Percentiles rank a stretch among this genome's conserved stretches.
Evolutionary conservation across 2,888 invertebrate genomes (phyloP).

Genomic region (Oxyteleia sp.): DNA sequence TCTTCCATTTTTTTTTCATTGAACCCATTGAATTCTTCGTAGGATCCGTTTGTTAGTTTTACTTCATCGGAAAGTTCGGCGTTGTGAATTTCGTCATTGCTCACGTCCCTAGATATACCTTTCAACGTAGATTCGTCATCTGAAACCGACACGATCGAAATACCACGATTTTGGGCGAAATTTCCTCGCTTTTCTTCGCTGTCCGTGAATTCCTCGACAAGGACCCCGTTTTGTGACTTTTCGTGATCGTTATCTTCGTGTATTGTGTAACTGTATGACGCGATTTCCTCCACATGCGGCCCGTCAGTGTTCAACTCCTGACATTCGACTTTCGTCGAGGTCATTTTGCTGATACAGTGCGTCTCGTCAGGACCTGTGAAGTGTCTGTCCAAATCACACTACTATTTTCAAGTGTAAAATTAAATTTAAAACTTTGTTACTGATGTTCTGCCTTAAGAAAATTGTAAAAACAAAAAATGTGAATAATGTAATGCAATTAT

Average conservation of each 20-base stretch:
- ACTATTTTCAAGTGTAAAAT: constrained; percentile 14
- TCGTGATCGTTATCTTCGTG: constrained; percentile 87
- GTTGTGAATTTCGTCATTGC: constrained; percentile 89
- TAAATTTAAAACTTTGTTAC: background rate
- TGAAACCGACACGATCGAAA: constrained; percentile 91
- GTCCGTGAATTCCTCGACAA: constrained; percentile 87
- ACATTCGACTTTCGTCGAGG: constrained; percentile 89
- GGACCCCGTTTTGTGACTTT: constrained; percentile 83
- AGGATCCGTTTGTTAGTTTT: constrained; percentile 76
- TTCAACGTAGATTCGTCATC: constrained; percentile 90
- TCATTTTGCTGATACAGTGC: constrained; percentile 91
- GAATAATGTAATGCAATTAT: too few species aligned
- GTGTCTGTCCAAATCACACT: constrained; percentile 78
- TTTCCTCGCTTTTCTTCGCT: constrained; percentile 86
- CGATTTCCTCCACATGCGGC: constrained; percentile 90
- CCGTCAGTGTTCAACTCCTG: constrained; percentile 88
- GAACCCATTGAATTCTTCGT: constrained; percentile 76
- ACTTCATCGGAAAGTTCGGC: constrained; percentile 76
- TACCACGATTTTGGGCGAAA: constrained; percentile 88
- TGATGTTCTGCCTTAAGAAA: too few species aligned
- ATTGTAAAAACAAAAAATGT: constrained; percentile 2
- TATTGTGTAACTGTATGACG: constrained; percentile 89
- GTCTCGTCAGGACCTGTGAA: constrained; percentile 91
- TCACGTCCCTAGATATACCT: constrained; percentile 89
- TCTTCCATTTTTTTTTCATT: constrained; percentile 76